Base-by-base conservation (phyloP, 2,888 invertebrate species). In the Troides helena region DNA sequence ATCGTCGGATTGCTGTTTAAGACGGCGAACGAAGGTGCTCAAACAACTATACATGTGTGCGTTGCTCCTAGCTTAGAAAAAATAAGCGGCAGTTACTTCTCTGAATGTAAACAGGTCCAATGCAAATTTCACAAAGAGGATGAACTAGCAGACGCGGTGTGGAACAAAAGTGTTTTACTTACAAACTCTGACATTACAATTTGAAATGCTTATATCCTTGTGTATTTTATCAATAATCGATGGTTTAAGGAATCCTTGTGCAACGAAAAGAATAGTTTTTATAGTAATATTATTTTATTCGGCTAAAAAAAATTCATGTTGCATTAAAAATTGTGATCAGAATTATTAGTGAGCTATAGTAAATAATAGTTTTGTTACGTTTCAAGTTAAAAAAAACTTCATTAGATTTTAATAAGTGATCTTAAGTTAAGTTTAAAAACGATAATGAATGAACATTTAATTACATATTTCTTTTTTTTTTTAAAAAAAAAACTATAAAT, bases 1-100 rank as follows among this genome's bases (percentile, higher is more conserved):
- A 83, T 95, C 3, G 85, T 94, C 0, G 94, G 94, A 75, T 83
- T 92, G 0, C 88, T 95, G 77, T 96, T 95, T 77, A 96, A 96
- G 88, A 95, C 93, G 2, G 86, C 95, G 0, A 93, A 94, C 73
- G 95, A 97, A 83, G 97, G 97, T 0, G 96, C 96, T 0, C 97
- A 97, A 80, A 97, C 97, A 0, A 93, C 94, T 1, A 93, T 97
- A 66, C 94, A 96, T 78, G 80, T 96, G 68, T 95, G 96, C 12
- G 95, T 96, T 1, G 93, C 96, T 0, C 95, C 96, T 46, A 96
- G 96, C 74, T 85, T 97, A 3, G 93, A 93, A 59, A 92, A 93
- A 63, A 91, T 95, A 0, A 93, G 92, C 25, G 97, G 97, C 46
- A 95, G 95, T 83, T 97, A 97, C 81, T 97, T 94, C 76, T 89